Conservation (phyloP, 2,888 invertebrate genomes). For the Fragum fragum region DNA sequence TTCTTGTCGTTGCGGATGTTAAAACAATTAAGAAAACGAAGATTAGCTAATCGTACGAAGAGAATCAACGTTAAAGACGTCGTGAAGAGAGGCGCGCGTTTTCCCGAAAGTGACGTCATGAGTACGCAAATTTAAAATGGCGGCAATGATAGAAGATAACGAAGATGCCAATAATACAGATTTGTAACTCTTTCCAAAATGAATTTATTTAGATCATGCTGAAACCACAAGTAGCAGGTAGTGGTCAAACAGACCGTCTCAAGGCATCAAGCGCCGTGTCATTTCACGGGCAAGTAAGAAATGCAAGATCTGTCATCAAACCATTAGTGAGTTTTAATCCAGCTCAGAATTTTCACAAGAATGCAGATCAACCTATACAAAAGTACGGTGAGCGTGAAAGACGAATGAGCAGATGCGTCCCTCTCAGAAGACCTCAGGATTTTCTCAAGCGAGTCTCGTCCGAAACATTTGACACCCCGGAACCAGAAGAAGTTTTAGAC, state of each 20-base stretch:
- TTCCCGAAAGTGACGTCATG: conserved; percentile 7
- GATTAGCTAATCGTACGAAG: too few species aligned
- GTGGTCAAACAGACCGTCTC: not conserved
- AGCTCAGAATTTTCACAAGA: not conserved
- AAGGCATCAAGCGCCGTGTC: conserved; percentile 35
- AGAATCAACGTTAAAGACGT: not conserved
- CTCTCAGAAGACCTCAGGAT: conserved; percentile 12
- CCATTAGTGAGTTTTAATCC: not conserved
- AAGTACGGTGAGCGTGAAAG: conserved; percentile 24
- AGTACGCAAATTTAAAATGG: not conserved
- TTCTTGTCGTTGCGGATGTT: too few species aligned
- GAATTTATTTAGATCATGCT: not conserved
- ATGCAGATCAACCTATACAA: conserved; percentile 9
- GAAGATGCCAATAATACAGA: not conserved
- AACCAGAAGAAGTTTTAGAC: conserved; percentile 51
- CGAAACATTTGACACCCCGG: conserved; percentile 35
- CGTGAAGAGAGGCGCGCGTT: not conserved
- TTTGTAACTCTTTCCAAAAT: too few species aligned
- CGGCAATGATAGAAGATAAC: not conserved
- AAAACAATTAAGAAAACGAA: too few species aligned
- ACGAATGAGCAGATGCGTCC: conserved; percentile 31
- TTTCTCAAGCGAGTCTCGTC: not conserved
- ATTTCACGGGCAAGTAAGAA: conserved; percentile 21
- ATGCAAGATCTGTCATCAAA: conserved; percentile 5
- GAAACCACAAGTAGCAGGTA: not conserved